Evolutionary conservation across 1,140 invertebrate genomes (phyloP), one percentile per base, ranked within the genome.

Genomic region (Battus philenor): DNA sequence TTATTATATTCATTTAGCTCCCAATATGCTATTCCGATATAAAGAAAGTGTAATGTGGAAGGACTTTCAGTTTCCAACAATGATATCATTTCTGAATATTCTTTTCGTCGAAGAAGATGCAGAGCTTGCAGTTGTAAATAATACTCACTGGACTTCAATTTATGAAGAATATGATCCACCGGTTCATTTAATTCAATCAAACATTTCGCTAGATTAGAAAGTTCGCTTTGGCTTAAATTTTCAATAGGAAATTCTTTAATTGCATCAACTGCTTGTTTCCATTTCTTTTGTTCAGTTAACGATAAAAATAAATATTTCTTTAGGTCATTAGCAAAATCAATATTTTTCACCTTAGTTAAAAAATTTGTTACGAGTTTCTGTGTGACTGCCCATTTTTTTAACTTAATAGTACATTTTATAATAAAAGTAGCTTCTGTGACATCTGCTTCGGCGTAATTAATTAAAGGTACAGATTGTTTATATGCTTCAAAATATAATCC

Each of bases 1-100:
- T 91, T 88, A 12, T 89, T 77, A 76, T 88, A 89, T 29, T 93
- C 73, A 13, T 86, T 63, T 20, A 90, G 65, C 64, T 91, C 74
- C 88, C 90, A 92, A 65, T 93, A 88, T 41, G 92, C 83, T 66
- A 88, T 88, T 7, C 92, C 93, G 18, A 92, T 76, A 57, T 91
- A 87, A 32, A 91, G 69, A 70, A 88, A 86, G 62, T 90, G 88
- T 5, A 89, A 69, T n/a, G 70, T 67, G 44, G 88, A 69, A 45
- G 88, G 71, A 20, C 68, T 60, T 29, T 76, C 74, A 38, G 78
- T 61, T 39, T 88, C 64, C 32, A 92, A 62, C 39, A 87, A 51
- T 31, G 81, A 68, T 34, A 91, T 53, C 6, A 89, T 88, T 60
- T 90, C 86, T 47, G 89, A 59, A 16, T 86, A 86, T 59, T 89